Evolutionary conservation across 1,140 invertebrate genomes (phyloP).

Genomic region (Zaprionus kolodkinae): DNA sequence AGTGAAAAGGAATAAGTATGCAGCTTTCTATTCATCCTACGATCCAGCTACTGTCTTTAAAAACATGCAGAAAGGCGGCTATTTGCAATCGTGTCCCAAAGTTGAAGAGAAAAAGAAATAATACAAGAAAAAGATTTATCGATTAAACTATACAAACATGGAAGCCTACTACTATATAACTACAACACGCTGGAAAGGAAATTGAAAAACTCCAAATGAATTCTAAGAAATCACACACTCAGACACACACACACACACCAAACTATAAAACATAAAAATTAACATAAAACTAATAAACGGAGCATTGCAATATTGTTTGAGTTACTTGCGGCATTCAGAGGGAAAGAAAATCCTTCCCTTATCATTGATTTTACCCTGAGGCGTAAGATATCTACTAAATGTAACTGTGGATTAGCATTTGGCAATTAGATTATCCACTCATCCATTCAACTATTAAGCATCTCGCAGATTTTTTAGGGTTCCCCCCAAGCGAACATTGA

Average conservation of each 20-base stretch:
- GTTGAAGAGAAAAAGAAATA: slow-evolving; percentile 24
- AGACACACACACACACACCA: background rate
- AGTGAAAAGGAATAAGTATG: slow-evolving; percentile 31
- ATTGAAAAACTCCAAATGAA: no score
- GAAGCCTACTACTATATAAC: background rate
- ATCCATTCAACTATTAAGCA: slow-evolving; percentile 56
- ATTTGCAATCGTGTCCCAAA: slow-evolving; percentile 51
- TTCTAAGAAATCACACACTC: no score
- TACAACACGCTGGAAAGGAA: no score
- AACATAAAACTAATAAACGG: slow-evolving; percentile 21
- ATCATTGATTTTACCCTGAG: no score
- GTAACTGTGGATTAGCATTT: slow-evolving; percentile 48
- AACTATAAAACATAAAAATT: background rate
- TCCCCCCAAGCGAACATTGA: slow-evolving; percentile 29
- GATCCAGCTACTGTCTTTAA: slow-evolving; percentile 58
- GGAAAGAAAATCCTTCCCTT: no score
- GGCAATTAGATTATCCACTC: slow-evolving; percentile 55
- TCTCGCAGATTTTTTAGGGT: slow-evolving; percentile 32
- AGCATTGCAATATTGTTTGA: slow-evolving; percentile 40
- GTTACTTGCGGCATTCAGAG: no score
- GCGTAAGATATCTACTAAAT: no score
- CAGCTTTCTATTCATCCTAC: slow-evolving; percentile 50
- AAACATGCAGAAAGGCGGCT: slow-evolving; percentile 62
- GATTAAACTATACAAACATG: background rate
- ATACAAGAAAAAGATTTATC: background rate